phyloP scores from a whole-genome alignment of 2,797 vertebrate genomes.

The Oreochromis mossambicus region DNA sequence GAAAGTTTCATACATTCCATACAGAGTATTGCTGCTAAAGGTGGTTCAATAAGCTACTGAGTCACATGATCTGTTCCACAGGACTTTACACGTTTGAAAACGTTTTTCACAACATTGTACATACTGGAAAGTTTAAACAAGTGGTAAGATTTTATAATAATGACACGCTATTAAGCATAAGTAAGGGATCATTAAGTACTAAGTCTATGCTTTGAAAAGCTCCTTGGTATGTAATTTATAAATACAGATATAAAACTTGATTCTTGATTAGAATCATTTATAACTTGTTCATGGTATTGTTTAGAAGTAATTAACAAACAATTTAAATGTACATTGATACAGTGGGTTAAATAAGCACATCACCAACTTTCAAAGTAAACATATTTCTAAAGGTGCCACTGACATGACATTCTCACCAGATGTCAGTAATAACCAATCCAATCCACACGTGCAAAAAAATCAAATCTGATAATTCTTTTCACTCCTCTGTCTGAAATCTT shows the following conservation, averaged over 20 bases:
- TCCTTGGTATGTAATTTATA: not conserved
- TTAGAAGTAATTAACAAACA: not conserved
- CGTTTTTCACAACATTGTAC: not conserved
- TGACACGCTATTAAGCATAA: not conserved
- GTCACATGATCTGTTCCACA: not conserved
- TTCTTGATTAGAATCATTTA: not conserved
- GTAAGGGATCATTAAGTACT: not conserved
- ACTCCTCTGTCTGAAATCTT: not conserved
- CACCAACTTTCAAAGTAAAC: not conserved
- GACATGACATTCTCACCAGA: not conserved
- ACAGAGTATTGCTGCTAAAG: not conserved
- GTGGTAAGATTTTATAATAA: not conserved
- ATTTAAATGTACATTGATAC: not conserved
- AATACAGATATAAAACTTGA: not conserved
- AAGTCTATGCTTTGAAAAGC: not conserved
- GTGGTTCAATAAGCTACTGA: not conserved
- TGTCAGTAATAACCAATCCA: not conserved
- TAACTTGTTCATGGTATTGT: not conserved
- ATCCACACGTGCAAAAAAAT: not conserved
- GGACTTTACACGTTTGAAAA: not conserved
- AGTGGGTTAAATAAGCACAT: not conserved
- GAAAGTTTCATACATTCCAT: not conserved
- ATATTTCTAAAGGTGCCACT: not conserved
- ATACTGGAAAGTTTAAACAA: not conserved
- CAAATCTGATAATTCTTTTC: not conserved